Conservation (phyloP, 2,888 invertebrate genomes). For the Caenorhabditis zanzibari region DNA sequence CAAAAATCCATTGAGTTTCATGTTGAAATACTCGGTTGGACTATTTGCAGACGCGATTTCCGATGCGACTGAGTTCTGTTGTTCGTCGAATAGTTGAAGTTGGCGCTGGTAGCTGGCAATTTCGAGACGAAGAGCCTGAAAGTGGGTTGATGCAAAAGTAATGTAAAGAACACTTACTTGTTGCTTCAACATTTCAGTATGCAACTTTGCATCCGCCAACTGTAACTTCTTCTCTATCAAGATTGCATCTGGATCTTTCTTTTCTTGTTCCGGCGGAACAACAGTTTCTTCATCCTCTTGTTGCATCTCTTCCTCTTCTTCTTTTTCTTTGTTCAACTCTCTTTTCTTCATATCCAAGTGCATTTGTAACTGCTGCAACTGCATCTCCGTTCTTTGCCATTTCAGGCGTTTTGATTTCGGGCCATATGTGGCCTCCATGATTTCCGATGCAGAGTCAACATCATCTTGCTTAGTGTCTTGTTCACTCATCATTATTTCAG, state of each 20-base stretch:
- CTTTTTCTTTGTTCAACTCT: conserved; percentile 40
- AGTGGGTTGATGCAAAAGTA: not conserved
- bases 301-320: conserved; percentile 11
- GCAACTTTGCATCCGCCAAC: conserved; percentile 57
- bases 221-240: conserved; percentile 53
- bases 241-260: conserved; percentile 39
- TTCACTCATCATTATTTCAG: conserved; percentile 66
- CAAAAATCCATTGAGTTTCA: conserved; percentile 49
- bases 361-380: conserved; percentile 53
- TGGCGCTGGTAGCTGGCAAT: conserved; percentile 62
- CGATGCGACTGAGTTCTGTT: not conserved
- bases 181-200: conserved; percentile 55
- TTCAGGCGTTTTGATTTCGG: conserved; percentile 54
- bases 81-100: conserved; percentile 45
- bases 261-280: not conserved
- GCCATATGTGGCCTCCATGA: conserved; percentile 65
- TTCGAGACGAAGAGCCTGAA: conserved; percentile 60
- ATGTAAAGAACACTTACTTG: conserved; percentile 30
- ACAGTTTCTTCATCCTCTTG: not conserved
- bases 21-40: conserved; percentile 45
- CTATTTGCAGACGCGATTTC: conserved; percentile 45
- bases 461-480: conserved; percentile 55
- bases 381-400: conserved; percentile 44
- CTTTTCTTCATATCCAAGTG: conserved; percentile 53
- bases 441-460: conserved; percentile 53